Percentiles rank a stretch among this genome's conserved stretches.
Evolutionary conservation across 2,797 vertebrate species (phyloP).

Genomic region (Dermochelys coriacea): DNA sequence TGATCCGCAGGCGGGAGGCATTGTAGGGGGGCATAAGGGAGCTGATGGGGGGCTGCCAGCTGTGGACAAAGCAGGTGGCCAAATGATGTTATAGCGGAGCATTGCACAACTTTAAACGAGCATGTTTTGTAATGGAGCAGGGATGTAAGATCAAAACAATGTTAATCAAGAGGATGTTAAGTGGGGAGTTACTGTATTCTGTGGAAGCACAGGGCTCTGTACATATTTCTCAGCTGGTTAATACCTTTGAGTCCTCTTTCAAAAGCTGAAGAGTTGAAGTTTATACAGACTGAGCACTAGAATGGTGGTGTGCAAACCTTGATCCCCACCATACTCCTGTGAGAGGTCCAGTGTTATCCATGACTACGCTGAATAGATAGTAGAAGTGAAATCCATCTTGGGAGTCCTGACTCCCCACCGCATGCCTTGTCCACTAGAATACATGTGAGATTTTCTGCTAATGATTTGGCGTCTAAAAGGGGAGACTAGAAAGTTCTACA

Average conservation of each 20-base stretch:
- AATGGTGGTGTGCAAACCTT: rapidly evolving
- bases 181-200: no score
- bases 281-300: background rate
- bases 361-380: background rate
- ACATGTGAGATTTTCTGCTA: background rate
- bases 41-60: no score
- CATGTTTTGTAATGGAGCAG: no score
- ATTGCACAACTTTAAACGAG: no score
- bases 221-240: background rate
- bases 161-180: no score
- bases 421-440: rapidly evolving
- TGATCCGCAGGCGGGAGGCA: no score
- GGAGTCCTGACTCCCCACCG: background rate
- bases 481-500: background rate
- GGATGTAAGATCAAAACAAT: no score
- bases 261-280: background rate
- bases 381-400: background rate
- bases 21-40: no score
- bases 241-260: background rate
- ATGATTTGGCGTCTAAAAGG: rapidly evolving
- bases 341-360: rapidly evolving
- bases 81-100: no score
- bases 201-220: background rate
- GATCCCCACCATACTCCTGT: background rate
- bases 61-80: no score